A percentile compares a stretch with the other conserved stretches of the same genome.
These are phyloP conservation scores for Oxyruncus cristatus DNA, from an alignment of 2,113 vertebrate genomes.

Conservation along the genomic window DNA sequence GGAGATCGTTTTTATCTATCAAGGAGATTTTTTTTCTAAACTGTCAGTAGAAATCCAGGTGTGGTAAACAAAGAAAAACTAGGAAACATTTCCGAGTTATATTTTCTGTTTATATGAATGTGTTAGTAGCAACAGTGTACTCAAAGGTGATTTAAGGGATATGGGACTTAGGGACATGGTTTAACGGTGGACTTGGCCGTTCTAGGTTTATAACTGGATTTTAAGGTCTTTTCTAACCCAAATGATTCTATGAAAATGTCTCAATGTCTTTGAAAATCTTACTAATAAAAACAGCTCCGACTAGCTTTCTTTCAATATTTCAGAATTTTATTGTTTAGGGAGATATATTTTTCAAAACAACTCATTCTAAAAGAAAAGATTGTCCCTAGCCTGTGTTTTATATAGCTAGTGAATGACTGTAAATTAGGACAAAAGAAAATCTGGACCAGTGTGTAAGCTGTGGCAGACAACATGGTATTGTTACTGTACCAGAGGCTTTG, in stretches of 20 bases:
- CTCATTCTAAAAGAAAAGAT: background rate
- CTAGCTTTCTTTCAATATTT: background rate
- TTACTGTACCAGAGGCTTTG: background rate
- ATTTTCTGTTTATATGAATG: background rate
- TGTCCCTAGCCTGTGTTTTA: background rate
- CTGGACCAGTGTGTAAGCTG: background rate
- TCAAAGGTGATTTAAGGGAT: background rate
- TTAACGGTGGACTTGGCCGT: background rate
- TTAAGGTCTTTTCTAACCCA: background rate
- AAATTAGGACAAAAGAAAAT: background rate
- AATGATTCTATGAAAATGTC: background rate
- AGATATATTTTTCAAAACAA: background rate
- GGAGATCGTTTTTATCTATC: background rate
- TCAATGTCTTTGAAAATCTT: background rate
- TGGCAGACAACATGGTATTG: background rate
- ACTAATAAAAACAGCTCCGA: background rate
- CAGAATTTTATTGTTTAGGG: background rate
- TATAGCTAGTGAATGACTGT: background rate
- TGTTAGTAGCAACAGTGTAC: background rate
- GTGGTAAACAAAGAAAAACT: background rate
- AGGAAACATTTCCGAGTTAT: background rate
- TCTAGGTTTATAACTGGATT: background rate
- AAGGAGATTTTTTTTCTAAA: background rate
- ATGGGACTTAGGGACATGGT: fast-evolving
- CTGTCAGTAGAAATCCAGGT: background rate